Percentiles rank a stretch among this genome's conserved stretches.
These are phyloP conservation scores for Alectoris magna DNA, from an alignment of 2,797 vertebrate species.

Conservation along the genomic window DNA sequence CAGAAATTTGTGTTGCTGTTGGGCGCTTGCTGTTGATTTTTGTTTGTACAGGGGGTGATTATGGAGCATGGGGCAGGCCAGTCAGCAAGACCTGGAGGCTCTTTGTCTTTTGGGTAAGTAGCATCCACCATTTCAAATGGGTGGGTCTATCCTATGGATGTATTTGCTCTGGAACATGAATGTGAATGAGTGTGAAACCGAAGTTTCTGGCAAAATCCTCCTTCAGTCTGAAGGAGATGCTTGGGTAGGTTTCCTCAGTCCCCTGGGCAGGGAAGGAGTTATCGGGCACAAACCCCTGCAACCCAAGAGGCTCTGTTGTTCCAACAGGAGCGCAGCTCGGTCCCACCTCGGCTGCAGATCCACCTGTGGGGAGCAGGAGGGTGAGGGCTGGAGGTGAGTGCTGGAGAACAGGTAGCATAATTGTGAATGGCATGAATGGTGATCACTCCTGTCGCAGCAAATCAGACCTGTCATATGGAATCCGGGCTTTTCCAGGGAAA, in stretches of 20 bases:
- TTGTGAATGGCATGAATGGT: slow-evolving; percentile 74
- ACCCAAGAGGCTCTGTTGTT: background rate
- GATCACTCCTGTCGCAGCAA: slow-evolving; percentile 83
- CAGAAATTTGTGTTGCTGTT: background rate
- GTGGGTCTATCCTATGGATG: background rate
- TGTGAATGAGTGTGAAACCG: background rate
- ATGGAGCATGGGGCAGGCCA: background rate
- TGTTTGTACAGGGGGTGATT: fast-evolving
- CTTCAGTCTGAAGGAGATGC: background rate
- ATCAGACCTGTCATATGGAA: slow-evolving; percentile 86
- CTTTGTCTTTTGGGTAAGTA: background rate
- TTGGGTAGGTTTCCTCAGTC: background rate
- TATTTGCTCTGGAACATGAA: background rate
- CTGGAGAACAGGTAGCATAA: slow-evolving; percentile 76
- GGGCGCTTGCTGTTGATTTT: background rate
- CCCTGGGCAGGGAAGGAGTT: background rate
- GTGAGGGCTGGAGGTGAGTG: slow-evolving; percentile 48
- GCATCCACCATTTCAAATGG: background rate
- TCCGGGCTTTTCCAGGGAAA: slow-evolving; percentile 81
- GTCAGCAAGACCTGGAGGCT: background rate
- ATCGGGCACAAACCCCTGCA: background rate
- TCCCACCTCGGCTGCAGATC: background rate
- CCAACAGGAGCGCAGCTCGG: fast-evolving
- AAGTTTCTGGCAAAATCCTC: background rate
- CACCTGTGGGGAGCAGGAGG: background rate